Evolutionary conservation across 2,113 vertebrate species (phyloP).

Genomic region (Eclectus roratus): DNA sequence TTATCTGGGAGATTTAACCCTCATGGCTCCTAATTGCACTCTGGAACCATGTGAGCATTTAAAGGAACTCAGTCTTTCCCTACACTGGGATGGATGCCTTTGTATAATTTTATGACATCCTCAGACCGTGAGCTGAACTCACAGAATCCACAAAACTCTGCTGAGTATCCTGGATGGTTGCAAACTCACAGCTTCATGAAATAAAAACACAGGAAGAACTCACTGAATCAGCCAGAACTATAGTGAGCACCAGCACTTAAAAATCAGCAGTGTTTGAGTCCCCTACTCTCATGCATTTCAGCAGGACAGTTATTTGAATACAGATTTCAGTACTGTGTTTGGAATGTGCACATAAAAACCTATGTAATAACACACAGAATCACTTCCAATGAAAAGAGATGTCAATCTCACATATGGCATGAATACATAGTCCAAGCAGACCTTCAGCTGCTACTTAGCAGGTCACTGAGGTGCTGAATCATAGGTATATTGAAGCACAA

Average conservation of each 20-base stretch:
- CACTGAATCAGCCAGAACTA: neutral
- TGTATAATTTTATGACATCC: neutral
- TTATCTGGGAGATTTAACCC: neutral
- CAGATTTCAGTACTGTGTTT: neutral
- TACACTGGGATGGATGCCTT: neutral
- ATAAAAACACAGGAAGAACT: neutral
- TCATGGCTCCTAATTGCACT: neutral
- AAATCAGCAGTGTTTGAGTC: neutral
- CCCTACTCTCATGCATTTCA: neutral
- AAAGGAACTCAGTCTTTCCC: neutral
- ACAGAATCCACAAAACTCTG: neutral
- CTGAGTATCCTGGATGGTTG: neutral
- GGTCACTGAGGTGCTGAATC: neutral
- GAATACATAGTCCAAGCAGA: neutral
- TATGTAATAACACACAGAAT: neutral
- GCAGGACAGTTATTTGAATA: neutral
- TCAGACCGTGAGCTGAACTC: neutral
- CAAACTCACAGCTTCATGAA: neutral
- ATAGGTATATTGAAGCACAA: neutral
- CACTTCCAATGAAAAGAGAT: neutral
- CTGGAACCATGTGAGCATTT: neutral
- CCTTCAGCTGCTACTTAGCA: neutral
- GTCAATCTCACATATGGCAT: neutral
- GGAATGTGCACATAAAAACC: neutral
- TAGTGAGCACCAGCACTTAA: neutral